Conservation (phyloP, 2,797 vertebrate species). For the Xenops minutus region DNA sequence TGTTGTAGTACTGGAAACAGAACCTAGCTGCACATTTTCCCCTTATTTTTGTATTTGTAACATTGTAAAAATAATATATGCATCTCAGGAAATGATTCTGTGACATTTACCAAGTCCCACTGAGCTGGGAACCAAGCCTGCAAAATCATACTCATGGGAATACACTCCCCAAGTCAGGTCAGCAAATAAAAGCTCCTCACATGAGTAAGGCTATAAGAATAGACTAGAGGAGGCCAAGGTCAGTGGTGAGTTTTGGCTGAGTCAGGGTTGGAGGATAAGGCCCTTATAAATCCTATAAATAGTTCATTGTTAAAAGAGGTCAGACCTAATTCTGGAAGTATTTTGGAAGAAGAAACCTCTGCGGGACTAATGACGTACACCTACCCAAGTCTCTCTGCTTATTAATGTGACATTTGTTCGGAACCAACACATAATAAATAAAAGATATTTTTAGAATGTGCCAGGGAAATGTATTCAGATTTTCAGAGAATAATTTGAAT, state of each 20-base stretch:
- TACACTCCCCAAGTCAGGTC: neutral
- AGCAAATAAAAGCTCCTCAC: neutral
- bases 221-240: slow-evolving; percentile 42
- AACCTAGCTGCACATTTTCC: neutral
- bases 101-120: slow-evolving; percentile 12
- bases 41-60: neutral
- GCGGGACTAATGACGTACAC: neutral
- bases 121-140: slow-evolving; percentile 2
- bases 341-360: slow-evolving; percentile 46
- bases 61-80: neutral
- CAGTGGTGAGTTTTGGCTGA: slow-evolving; percentile 56
- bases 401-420: slow-evolving; percentile 39
- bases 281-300: slow-evolving; percentile 59
- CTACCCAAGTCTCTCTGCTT: neutral
- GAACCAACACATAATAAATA: slow-evolving; percentile 19
- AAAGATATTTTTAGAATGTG: slow-evolving; percentile 39
- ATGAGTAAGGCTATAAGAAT: slow-evolving; percentile 35
- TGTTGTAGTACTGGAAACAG: neutral
- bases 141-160: neutral
- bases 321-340: slow-evolving; percentile 43
- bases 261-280: slow-evolving; percentile 57
- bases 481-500: slow-evolving; percentile 19
- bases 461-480: slow-evolving; percentile 1
- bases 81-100: neutral
- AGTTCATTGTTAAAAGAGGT: slow-evolving; percentile 51